These are phyloP conservation scores for Nasonovia ribisnigri DNA, from an alignment of 2,888 invertebrate species.

Conservation along the genomic window DNA sequence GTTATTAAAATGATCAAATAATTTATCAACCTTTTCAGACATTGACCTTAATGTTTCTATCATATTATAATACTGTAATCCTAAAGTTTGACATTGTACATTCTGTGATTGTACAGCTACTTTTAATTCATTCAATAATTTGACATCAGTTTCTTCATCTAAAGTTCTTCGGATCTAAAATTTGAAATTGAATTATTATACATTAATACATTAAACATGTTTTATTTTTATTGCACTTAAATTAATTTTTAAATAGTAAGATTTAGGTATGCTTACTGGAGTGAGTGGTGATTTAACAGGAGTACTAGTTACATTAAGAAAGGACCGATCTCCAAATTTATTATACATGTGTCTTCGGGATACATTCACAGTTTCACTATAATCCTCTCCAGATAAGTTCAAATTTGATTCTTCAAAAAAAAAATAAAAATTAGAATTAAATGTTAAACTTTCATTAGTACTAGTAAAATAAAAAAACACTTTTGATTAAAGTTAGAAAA, in stretches of 20 bases:
- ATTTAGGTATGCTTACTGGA: neutral
- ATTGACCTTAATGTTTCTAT: slow-evolving; percentile 38
- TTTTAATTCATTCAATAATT: slow-evolving; percentile 50
- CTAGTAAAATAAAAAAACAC: neutral
- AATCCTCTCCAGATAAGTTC: slow-evolving; percentile 49
- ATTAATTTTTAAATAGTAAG: neutral
- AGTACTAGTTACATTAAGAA: slow-evolving; percentile 55
- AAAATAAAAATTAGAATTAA: slow-evolving; percentile 37
- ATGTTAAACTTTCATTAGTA: neutral
- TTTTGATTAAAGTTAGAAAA: neutral
- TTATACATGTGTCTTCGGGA: slow-evolving; percentile 1
- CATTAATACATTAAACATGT: neutral
- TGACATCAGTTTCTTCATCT: slow-evolving; percentile 43
- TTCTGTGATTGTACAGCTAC: slow-evolving; percentile 57
- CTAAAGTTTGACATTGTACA: slow-evolving; percentile 62
- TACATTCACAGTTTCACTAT: neutral
- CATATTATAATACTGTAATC: slow-evolving; percentile 61
- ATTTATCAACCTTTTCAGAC: slow-evolving; percentile 57
- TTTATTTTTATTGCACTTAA: neutral
- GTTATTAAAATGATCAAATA: slow-evolving; percentile 34
- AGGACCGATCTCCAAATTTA: slow-evolving; percentile 40
- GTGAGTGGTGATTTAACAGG: slow-evolving; percentile 42
- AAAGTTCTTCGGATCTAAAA: slow-evolving; percentile 18
- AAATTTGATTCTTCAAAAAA: slow-evolving; percentile 56
- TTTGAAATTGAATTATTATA: neutral